Base-by-base conservation (phyloP, 1,140 invertebrate genomes). In the Pantala flavescens region DNA sequence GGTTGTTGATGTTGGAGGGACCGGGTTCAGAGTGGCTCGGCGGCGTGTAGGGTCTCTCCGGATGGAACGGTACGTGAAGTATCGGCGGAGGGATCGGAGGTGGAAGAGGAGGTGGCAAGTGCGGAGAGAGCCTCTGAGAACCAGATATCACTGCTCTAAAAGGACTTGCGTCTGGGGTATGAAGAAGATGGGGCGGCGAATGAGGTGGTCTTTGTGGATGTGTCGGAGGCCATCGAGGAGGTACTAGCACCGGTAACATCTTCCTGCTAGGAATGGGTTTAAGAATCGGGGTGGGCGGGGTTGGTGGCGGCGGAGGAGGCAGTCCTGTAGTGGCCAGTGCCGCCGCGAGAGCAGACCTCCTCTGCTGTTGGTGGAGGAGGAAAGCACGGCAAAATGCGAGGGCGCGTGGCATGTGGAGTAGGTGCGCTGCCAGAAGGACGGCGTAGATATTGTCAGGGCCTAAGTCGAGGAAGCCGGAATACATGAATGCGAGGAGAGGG, bases 391-490 rank as follows among this genome's bases (percentile, higher is more conserved):
- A 92, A 75, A 91, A 84, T 72, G 90, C 89, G 63, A 91, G 77
- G 0, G 90, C 90, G 1, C 88, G 82, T 0, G 90, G 90, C 90
- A 92, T 92, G 78, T 92, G 90, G 23, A 92, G 81, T 63, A 91
- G 83, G 81, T 92, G 90, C 7, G 90, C 90, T 0, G 90, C 90
- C 73, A 92, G 80, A 3, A 92, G 80, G 12, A 92, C 88, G 75
- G 87, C 89, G 81, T 91, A 92, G 72, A 92, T 90, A 80, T 91
- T 91, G 28, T 88, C 87, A 23, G 88, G 81, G 36, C 86, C 90
- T 23, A 92, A 82, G 77, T 91, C 89, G 74, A 92, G 80, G 72
- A 87, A 88, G 0, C 90, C 90, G 1, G 90, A 91, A 81, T 91
- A 91, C 90, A 92, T 91, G 80, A 90, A 92, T 12, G 89, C 88